Evolutionary conservation across 2,888 invertebrate species (phyloP).

Genomic region (Agapostemon virescens): DNA sequence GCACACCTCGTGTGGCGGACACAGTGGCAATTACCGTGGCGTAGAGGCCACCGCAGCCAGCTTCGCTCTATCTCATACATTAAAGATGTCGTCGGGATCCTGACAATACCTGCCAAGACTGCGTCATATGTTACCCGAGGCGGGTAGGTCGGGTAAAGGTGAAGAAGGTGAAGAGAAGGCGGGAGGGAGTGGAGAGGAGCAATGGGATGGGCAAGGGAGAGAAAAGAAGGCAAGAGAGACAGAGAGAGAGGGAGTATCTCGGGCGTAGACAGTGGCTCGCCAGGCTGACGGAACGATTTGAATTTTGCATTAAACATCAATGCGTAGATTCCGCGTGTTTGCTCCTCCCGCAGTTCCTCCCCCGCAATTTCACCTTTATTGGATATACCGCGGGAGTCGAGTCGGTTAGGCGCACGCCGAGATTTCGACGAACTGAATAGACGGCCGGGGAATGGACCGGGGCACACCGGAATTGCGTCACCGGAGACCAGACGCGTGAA

Average conservation of each 20-base stretch:
- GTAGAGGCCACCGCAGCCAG: slow-evolving; percentile 46
- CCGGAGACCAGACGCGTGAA: slow-evolving; percentile 6
- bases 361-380: slow-evolving; percentile 76
- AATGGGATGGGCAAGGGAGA: slow-evolving; percentile 3
- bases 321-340: slow-evolving; percentile 70
- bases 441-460: slow-evolving; percentile 1
- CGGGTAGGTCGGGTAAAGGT: not conserved
- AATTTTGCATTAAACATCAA: slow-evolving; percentile 80
- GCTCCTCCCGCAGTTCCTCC: slow-evolving; percentile 65
- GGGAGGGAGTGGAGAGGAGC: not conserved
- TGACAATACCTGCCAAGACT: slow-evolving; percentile 76
- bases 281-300: slow-evolving; percentile 71
- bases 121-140: slow-evolving; percentile 74
- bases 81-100: slow-evolving; percentile 72
- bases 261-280: slow-evolving; percentile 33
- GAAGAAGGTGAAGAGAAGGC: not conserved
- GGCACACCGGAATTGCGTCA: slow-evolving; percentile 6
- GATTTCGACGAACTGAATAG: slow-evolving; percentile 32
- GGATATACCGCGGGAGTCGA: slow-evolving; percentile 59
- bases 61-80: slow-evolving; percentile 71
- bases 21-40: slow-evolving; percentile 63
- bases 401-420: slow-evolving; percentile 21
- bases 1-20: slow-evolving; percentile 34
- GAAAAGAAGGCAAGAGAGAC: slow-evolving; percentile 31
- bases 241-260: slow-evolving; percentile 20